These are phyloP conservation scores for Erynnis tages DNA, from an alignment of 2,888 invertebrate species.

Conservation along the genomic window DNA sequence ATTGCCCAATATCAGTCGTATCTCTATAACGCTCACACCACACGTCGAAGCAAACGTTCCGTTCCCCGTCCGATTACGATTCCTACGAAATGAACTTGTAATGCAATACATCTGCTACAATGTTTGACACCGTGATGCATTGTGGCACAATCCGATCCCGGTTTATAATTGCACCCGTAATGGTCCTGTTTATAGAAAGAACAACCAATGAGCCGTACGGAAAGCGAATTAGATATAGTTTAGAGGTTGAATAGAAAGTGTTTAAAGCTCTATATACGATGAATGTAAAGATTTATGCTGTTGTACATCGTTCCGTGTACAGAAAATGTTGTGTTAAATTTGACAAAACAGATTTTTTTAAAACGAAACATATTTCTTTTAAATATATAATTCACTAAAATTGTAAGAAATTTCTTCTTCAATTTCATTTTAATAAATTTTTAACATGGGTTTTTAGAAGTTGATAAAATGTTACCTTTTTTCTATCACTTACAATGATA, in stretches of 20 bases:
- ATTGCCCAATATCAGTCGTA: too few relatives aligned
- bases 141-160: conserved; percentile 54
- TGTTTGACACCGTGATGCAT: conserved; percentile 72
- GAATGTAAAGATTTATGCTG: background rate
- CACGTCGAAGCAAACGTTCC: conserved; percentile 20
- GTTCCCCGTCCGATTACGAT: conserved; percentile 63
- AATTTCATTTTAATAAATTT: too few relatives aligned
- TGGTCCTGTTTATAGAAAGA: conserved; percentile 53
- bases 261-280: background rate
- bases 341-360: too few relatives aligned
- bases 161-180: conserved; percentile 60
- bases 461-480: too few relatives aligned
- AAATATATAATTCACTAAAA: too few relatives aligned
- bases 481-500: too few relatives aligned
- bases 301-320: too few relatives aligned
- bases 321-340: too few relatives aligned
- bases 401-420: too few relatives aligned
- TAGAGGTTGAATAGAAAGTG: conserved; percentile 20
- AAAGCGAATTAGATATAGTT: conserved; percentile 43
- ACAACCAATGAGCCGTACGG: conserved; percentile 50
- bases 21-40: background rate
- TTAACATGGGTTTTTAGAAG: too few relatives aligned
- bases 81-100: conserved; percentile 74
- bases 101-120: conserved; percentile 76
- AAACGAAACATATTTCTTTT: too few relatives aligned